Percentiles rank a stretch among this genome's conserved stretches.
Conservation (phyloP, 2,888 invertebrate species). For the Leucozona laternaria region DNA sequence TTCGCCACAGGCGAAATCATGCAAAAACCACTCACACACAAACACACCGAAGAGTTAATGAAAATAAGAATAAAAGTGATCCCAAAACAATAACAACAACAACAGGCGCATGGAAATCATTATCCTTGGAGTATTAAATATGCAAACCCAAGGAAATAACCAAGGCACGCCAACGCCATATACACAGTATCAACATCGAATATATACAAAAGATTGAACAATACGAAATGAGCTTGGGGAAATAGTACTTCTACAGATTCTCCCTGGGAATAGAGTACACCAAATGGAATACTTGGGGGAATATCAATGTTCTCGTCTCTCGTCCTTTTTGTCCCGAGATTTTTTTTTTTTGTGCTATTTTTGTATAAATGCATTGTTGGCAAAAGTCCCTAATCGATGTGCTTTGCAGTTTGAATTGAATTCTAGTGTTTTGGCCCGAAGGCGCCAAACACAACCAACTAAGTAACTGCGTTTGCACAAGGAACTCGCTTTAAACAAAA, state of each 20-base stretch:
- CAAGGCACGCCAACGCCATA: constrained; percentile 40
- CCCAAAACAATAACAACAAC: constrained; percentile 43
- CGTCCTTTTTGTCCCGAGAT: not conserved
- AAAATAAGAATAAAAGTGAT: constrained; percentile 68
- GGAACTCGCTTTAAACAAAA: constrained; percentile 34
- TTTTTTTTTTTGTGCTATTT: constrained; percentile 1
- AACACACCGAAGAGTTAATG: constrained; percentile 58
- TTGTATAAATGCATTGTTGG: constrained; percentile 73
- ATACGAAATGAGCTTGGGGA: constrained; percentile 73
- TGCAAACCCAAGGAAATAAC: constrained; percentile 69
- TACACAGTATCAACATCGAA: not conserved
- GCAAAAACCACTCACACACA: constrained; percentile 56
- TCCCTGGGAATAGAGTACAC: constrained; percentile 33
- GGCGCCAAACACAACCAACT: constrained; percentile 67
- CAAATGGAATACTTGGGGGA: constrained; percentile 52
- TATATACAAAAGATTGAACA: constrained; percentile 54
- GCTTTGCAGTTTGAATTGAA: constrained; percentile 73
- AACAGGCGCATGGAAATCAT: constrained; percentile 66
- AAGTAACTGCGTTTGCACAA: constrained; percentile 67
- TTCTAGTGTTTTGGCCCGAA: constrained; percentile 68
- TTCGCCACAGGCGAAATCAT: constrained; percentile 72
- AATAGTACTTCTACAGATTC: constrained; percentile 57
- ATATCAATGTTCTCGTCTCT: constrained; percentile 14
- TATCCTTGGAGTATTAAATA: constrained; percentile 73
- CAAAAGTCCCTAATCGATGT: constrained; percentile 74